Evolutionary conservation across 2,797 vertebrate species (phyloP).

Genomic region (Coranthus polyacanthus): DNA sequence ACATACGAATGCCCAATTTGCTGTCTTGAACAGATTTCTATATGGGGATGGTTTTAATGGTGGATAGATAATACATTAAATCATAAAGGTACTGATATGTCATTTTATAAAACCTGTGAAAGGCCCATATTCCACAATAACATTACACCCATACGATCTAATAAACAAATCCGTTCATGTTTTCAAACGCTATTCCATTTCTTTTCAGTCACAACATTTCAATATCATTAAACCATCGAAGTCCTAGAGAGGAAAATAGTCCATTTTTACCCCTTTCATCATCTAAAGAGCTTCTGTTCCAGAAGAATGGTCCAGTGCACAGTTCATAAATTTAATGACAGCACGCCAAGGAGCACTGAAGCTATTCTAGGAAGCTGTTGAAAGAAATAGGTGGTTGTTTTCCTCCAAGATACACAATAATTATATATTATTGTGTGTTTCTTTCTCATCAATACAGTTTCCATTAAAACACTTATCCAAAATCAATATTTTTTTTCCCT

Average conservation of each 20-base stretch:
- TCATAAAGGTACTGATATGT: not conserved
- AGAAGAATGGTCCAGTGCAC: conserved; percentile 30
- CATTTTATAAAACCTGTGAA: not conserved
- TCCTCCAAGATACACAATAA: conserved; percentile 8
- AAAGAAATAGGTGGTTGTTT: not conserved
- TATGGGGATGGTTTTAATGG: not conserved
- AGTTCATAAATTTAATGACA: conserved; percentile 31
- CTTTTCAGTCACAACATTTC: not conserved
- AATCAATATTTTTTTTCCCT: not conserved
- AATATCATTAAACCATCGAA: conserved; percentile 25
- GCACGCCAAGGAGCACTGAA: conserved; percentile 12
- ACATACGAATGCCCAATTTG: not conserved
- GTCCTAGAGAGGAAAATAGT: conserved; percentile 7
- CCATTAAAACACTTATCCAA: not conserved
- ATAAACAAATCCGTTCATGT: conserved; percentile 21
- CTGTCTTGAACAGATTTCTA: too few relatives aligned
- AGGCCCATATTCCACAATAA: conserved; percentile 8
- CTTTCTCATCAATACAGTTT: not conserved
- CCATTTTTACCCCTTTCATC: conserved; percentile 20
- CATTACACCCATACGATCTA: conserved; percentile 11
- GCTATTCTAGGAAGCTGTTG: conserved; percentile 8
- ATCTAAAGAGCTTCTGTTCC: conserved; percentile 31
- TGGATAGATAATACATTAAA: not conserved
- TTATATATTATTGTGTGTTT: conserved; percentile 3
- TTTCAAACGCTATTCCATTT: conserved; percentile 19